Evolutionary conservation across 1,140 invertebrate genomes (phyloP), one percentile per base, ranked within the genome.

Genomic region (Atta cephalotes): DNA sequence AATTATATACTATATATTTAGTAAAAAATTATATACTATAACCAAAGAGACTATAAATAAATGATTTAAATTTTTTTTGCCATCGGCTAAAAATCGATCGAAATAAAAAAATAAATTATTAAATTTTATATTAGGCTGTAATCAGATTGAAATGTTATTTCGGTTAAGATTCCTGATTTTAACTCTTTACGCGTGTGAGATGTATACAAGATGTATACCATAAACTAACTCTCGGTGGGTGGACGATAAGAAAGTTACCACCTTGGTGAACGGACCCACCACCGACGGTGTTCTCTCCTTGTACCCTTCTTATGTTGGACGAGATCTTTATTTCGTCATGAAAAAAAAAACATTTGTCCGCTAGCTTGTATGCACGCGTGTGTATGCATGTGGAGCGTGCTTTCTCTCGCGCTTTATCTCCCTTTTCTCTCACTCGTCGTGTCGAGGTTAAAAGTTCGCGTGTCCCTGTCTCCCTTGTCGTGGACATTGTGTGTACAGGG

Each of bases 251-350:
- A 88, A 87, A 74, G 84, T 89, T 91, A 91, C 90, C 65, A 53
- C 51, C 89, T 91, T 53, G 79, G 89, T 79, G 79, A 91, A 89
- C 84, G 90, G 74, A 90, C 87, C 87, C 90, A 91, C 90, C 90
- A 91, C 74, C 79, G 84, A 71, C 76, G 60, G 58, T 90, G 90
- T 90, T 91, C 85, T 87, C 89, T 56, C 87, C 87, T 91, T 91
- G 90, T 91, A 91, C 56, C 60, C 35, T 87, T 84, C 90, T 62
- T 89, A 89, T 91, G 89, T 91, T 89, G 81, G 87, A 91, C 89
- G 86, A 91, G 89, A 91, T 91, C 89, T 91, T 91, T 91, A 91
- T 91, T 90, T 90, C 72, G 89, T 51, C 66, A 82, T 86, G 88
- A 82, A 88, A 91, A 91, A 90, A 88, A 65, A 39, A 39, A 39